A percentile compares a stretch with the other conserved stretches of the same genome.
Conservation (phyloP, 2,888 invertebrate genomes). For the Saturnia pavonia region DNA sequence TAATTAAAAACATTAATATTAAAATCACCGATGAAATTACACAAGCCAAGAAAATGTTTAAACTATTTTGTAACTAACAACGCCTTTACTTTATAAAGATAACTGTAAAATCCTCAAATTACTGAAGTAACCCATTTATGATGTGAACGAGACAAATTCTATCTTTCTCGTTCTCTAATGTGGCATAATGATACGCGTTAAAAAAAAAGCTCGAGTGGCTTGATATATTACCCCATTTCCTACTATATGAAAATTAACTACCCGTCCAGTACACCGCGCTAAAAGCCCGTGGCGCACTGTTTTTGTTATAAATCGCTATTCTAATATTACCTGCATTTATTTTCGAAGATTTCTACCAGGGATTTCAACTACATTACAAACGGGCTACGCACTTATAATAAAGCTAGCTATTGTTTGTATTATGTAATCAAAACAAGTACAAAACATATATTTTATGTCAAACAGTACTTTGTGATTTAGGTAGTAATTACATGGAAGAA, state of each 20-base stretch:
- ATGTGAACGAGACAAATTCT: neutral
- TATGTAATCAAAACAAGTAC: too few relatives aligned
- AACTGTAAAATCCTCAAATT: neutral
- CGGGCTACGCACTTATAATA: neutral
- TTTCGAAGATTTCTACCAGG: neutral
- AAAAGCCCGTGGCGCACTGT: neutral
- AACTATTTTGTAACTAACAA: neutral
- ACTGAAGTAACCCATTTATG: neutral
- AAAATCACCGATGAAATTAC: neutral
- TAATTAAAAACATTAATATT: neutral
- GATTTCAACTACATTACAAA: neutral
- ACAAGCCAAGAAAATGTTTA: neutral
- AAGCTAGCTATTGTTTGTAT: too few relatives aligned
- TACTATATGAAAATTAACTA: slow-evolving; percentile 1
- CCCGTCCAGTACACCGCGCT: neutral
- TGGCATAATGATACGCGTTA: neutral
- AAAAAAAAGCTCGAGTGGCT: neutral
- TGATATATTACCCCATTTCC: neutral
- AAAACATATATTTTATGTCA: too few relatives aligned
- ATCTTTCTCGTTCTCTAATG: neutral
- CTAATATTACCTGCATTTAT: neutral
- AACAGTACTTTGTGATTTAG: too few relatives aligned
- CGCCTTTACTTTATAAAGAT: neutral
- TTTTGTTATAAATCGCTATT: neutral
- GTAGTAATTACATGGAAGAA: too few relatives aligned